Evolutionary conservation across 2,113 vertebrate species (phyloP).

Genomic region (Tapirus terrestris): DNA sequence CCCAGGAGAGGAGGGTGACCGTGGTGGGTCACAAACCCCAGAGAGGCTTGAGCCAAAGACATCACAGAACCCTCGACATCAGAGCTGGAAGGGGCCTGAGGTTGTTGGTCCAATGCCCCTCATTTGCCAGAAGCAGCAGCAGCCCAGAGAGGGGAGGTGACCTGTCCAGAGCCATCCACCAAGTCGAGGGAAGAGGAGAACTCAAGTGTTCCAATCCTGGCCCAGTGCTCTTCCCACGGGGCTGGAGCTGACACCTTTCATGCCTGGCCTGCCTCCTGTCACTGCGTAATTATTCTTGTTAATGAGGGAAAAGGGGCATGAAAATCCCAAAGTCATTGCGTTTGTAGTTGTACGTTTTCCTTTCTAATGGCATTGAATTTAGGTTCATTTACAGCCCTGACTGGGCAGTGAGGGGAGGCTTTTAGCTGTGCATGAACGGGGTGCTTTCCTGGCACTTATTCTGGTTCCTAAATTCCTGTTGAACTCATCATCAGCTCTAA

Average conservation of each 20-base stretch:
- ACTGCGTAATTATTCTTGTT: neutral
- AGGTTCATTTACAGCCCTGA: neutral
- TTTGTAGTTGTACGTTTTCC: neutral
- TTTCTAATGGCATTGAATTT: neutral
- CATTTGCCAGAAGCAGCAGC: neutral
- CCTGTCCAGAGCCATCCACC: neutral
- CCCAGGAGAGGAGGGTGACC: neutral
- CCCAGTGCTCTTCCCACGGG: neutral
- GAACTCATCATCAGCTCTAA: neutral
- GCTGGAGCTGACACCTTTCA: neutral
- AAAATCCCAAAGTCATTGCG: neutral
- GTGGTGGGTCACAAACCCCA: neutral
- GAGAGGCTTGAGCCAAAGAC: neutral
- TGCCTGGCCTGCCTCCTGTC: neutral
- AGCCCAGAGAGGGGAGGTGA: neutral
- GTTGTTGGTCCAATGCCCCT: neutral
- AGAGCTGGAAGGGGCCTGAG: neutral
- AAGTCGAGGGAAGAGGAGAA: neutral
- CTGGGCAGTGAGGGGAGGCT: neutral
- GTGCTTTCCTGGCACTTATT: neutral
- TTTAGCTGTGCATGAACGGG: neutral
- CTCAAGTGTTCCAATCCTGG: rapidly evolving
- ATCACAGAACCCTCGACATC: neutral
- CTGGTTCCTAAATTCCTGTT: neutral
- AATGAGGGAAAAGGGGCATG: neutral